These are phyloP conservation scores for Tragopan temminckii DNA, from an alignment of 2,797 vertebrate genomes.

Conservation along the genomic window DNA sequence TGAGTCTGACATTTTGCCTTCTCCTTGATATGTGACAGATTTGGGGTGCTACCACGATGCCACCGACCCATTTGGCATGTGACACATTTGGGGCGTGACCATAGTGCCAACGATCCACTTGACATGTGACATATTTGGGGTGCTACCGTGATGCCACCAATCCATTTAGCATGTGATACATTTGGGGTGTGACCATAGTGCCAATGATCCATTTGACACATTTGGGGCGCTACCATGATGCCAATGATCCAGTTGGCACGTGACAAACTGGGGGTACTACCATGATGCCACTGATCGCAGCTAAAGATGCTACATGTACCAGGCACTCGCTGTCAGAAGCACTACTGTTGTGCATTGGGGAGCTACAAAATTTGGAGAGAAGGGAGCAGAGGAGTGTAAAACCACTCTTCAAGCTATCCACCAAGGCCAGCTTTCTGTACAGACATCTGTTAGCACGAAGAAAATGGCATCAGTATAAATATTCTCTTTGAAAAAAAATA, in stretches of 20 bases:
- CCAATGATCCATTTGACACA: neutral
- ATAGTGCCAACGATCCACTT: neutral
- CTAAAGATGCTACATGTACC: neutral
- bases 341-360: neutral
- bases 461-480: conserved; percentile 16
- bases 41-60: rapidly evolving
- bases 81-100: no score
- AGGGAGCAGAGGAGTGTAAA: neutral
- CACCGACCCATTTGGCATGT: neutral
- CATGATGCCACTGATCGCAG: neutral
- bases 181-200: no score
- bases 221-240: neutral
- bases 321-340: neutral
- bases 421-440: conserved; percentile 15
- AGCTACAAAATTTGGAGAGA: neutral
- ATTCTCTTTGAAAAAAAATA: neutral
- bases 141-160: neutral
- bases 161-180: neutral
- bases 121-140: neutral
- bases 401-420: neutral
- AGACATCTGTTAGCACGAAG: conserved; percentile 13
- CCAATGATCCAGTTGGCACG: neutral
- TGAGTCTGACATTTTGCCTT: neutral
- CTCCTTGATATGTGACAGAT: neutral
- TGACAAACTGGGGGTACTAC: neutral